These are phyloP conservation scores for Engraulis encrasicolus DNA, from an alignment of 2,113 vertebrate genomes.

Conservation along the genomic window DNA sequence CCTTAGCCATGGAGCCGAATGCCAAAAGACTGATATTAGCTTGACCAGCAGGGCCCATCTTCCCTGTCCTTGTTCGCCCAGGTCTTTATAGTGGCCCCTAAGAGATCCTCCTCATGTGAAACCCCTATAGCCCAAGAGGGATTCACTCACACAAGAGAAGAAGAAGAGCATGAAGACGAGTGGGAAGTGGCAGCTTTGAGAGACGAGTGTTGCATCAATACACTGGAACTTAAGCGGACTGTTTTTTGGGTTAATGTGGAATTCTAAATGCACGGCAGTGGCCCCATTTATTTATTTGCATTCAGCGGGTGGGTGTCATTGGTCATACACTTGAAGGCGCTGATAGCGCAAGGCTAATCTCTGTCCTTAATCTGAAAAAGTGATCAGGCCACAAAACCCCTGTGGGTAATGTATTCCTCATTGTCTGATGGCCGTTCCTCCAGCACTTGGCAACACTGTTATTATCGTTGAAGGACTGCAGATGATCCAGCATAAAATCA, in stretches of 20 bases:
- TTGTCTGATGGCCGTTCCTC: slow-evolving; percentile 75
- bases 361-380: slow-evolving; percentile 79
- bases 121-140: slow-evolving; percentile 74
- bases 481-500: slow-evolving; percentile 76
- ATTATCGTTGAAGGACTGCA: slow-evolving; percentile 75
- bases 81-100: slow-evolving; percentile 75
- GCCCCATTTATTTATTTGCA: slow-evolving; percentile 80
- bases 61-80: slow-evolving; percentile 78
- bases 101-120: slow-evolving; percentile 73
- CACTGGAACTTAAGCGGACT: slow-evolving; percentile 75
- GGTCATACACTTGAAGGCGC: slow-evolving; percentile 70
- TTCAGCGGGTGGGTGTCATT: slow-evolving; percentile 66
- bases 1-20: slow-evolving; percentile 76
- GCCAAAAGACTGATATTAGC: slow-evolving; percentile 79
- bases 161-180: no score
- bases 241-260: slow-evolving; percentile 77
- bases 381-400: slow-evolving; percentile 72
- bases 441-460: slow-evolving; percentile 73
- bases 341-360: slow-evolving; percentile 72
- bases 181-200: slow-evolving; percentile 74
- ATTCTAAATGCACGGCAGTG: slow-evolving; percentile 74
- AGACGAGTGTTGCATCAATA: slow-evolving; percentile 74
- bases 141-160: slow-evolving; percentile 73
- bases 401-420: slow-evolving; percentile 72
- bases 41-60: slow-evolving; percentile 77